These are phyloP conservation scores for Clarias magur DNA, from an alignment of 2,113 vertebrate genomes.

Conservation along the genomic window DNA sequence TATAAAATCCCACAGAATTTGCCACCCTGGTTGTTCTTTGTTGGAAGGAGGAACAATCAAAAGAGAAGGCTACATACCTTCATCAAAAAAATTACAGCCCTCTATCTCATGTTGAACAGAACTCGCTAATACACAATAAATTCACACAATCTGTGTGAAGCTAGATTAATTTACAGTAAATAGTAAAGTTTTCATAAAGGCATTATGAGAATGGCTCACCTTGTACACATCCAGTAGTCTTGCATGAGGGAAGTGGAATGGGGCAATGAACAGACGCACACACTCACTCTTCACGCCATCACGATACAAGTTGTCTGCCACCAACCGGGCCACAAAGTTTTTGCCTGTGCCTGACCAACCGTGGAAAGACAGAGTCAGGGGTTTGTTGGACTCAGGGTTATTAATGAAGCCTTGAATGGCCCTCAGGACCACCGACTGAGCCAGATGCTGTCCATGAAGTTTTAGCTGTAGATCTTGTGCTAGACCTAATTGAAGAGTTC, in stretches of 20 bases:
- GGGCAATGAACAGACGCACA: slow-evolving; percentile 84
- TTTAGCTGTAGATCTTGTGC: slow-evolving; percentile 75
- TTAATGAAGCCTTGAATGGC: slow-evolving; percentile 79
- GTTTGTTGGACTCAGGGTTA: slow-evolving; percentile 74
- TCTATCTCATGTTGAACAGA: not conserved
- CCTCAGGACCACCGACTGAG: slow-evolving; percentile 75
- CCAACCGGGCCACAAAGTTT: slow-evolving; percentile 88
- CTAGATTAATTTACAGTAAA: not conserved
- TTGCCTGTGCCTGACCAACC: slow-evolving; percentile 97
- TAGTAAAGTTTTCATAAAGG: not conserved
- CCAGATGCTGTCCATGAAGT: slow-evolving; percentile 92
- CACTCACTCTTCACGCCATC: slow-evolving; percentile 87
- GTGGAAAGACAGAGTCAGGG: slow-evolving; percentile 89
- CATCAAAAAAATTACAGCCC: not conserved
- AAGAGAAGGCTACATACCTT: not conserved
- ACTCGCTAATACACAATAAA: not conserved
- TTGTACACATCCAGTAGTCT: slow-evolving; percentile 84
- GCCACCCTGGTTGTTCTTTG: not conserved
- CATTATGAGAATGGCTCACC: slow-evolving; percentile 70
- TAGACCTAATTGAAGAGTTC: slow-evolving; percentile 73
- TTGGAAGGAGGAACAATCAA: not conserved
- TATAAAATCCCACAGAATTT: not conserved
- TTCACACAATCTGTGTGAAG: not conserved
- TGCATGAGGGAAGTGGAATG: slow-evolving; percentile 87
- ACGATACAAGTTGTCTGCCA: slow-evolving; percentile 85